Percentiles rank a stretch among this genome's conserved stretches.
Evolutionary conservation across 2,888 invertebrate genomes (phyloP).

Genomic region (Gerris lacustris): DNA sequence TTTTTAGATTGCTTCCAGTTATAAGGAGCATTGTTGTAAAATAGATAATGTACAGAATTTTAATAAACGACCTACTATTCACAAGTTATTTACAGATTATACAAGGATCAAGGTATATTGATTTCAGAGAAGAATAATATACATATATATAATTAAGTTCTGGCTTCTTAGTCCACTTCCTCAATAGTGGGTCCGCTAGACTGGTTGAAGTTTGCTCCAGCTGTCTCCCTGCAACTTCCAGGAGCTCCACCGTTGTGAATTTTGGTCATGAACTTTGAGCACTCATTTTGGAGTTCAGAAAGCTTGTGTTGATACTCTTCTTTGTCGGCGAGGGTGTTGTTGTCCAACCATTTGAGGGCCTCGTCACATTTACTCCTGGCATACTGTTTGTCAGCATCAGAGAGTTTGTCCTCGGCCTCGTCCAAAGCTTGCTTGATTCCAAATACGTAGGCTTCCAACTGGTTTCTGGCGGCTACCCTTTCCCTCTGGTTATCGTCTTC

Average conservation of each 20-base stretch:
- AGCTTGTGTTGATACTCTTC: conserved; percentile 39
- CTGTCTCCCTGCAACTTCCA: conserved; percentile 20
- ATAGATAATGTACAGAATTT: no score
- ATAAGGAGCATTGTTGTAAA: neutral
- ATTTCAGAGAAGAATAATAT: neutral
- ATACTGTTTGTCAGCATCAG: conserved; percentile 37
- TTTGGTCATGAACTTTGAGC: conserved; percentile 38
- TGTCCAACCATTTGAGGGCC: conserved; percentile 40
- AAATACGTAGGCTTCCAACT: conserved; percentile 37
- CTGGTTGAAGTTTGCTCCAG: conserved; percentile 22
- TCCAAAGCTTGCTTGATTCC: conserved; percentile 36
- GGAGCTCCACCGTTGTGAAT: conserved; percentile 29
- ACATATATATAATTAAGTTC: neutral
- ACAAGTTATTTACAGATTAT: neutral
- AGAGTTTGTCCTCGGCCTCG: conserved; percentile 36
- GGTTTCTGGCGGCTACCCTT: conserved; percentile 39
- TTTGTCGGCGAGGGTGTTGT: conserved; percentile 40
- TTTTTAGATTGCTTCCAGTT: neutral
- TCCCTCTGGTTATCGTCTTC: conserved; percentile 37
- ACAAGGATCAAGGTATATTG: neutral
- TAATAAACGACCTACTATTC: no score
- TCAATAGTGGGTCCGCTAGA: conserved; percentile 40
- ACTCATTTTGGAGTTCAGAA: conserved; percentile 37
- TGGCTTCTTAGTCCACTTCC: conserved; percentile 37
- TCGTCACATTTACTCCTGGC: conserved; percentile 35